These are phyloP conservation scores for Gymnoscopelus microlampas DNA, from an alignment of 2,797 vertebrate genomes.

Conservation along the genomic window DNA sequence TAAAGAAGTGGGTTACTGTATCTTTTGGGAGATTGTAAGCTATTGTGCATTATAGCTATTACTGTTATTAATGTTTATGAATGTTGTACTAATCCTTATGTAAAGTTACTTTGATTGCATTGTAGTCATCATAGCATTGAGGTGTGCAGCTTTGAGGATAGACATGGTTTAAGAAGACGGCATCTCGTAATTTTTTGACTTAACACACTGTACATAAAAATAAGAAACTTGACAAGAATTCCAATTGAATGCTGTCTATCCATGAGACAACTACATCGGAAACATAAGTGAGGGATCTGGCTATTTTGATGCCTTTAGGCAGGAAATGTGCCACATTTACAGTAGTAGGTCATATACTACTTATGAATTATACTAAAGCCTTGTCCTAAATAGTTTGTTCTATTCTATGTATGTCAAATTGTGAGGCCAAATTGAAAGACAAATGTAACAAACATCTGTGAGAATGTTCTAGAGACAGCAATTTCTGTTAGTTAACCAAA, in stretches of 20 bases:
- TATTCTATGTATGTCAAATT: constrained; percentile 15
- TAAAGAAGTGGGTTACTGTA: constrained; percentile 31
- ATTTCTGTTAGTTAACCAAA: constrained; percentile 3
- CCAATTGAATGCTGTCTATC: constrained; percentile 11
- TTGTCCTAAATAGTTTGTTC: constrained; percentile 31
- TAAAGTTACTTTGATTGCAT: constrained; percentile 49
- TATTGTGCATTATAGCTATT: constrained; percentile 53
- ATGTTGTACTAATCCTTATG: constrained; percentile 55
- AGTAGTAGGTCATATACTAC: constrained; percentile 34
- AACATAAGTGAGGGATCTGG: constrained; percentile 6
- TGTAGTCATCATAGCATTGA: constrained; percentile 21
- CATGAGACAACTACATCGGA: constrained; percentile 15
- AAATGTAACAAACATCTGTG: background rate
- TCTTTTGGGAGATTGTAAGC: constrained; percentile 49
- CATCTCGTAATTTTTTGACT: constrained; percentile 19
- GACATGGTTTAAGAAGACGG: constrained; percentile 22
- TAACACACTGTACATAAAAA: constrained; percentile 13
- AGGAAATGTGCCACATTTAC: constrained; percentile 7
- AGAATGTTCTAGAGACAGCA: background rate
- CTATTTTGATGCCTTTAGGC: constrained; percentile 6
- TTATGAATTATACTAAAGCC: constrained; percentile 38
- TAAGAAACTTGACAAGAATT: constrained; percentile 6
- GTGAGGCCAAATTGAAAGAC: constrained; percentile 30
- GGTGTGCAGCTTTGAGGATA: constrained; percentile 13
- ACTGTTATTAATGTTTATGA: constrained; percentile 61